phyloP scores from a whole-genome alignment of 2,797 vertebrate genomes.

The Knipowitschia caucasica region DNA sequence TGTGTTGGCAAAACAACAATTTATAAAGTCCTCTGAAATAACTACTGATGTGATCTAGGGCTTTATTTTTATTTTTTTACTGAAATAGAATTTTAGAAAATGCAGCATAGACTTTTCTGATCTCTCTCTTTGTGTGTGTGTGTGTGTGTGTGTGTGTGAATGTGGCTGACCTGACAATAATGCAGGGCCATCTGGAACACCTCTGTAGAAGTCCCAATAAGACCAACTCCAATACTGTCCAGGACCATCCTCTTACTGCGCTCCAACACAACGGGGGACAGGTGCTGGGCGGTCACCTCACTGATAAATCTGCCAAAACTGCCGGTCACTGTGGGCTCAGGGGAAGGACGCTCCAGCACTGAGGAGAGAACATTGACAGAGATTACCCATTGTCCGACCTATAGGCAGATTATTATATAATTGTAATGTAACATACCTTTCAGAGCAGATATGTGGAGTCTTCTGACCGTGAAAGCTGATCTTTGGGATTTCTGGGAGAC shows the following conservation, averaged over 20 bases:
- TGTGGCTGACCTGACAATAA: constrained; percentile 81
- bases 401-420: background rate
- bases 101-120: no score
- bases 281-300: constrained; percentile 65
- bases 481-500: constrained; percentile 50
- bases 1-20: no score
- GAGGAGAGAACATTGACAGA: background rate
- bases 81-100: no score
- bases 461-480: constrained; percentile 40
- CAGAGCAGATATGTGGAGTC: constrained; percentile 50
- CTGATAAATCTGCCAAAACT: constrained; percentile 85
- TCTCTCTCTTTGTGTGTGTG: no score
- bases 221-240: constrained; percentile 86
- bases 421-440: constrained; percentile 47
- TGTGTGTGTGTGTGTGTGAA: no score
- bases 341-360: constrained; percentile 63
- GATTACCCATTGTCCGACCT: background rate
- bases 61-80: no score
- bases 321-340: constrained; percentile 79
- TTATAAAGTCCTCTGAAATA: no score
- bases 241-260: constrained; percentile 89
- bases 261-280: constrained; percentile 72
- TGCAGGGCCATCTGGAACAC: constrained; percentile 81
- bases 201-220: constrained; percentile 81
- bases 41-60: no score